These are phyloP conservation scores for Smittia sp. DNA, from an alignment of 2,888 invertebrate species.

Conservation along the genomic window DNA sequence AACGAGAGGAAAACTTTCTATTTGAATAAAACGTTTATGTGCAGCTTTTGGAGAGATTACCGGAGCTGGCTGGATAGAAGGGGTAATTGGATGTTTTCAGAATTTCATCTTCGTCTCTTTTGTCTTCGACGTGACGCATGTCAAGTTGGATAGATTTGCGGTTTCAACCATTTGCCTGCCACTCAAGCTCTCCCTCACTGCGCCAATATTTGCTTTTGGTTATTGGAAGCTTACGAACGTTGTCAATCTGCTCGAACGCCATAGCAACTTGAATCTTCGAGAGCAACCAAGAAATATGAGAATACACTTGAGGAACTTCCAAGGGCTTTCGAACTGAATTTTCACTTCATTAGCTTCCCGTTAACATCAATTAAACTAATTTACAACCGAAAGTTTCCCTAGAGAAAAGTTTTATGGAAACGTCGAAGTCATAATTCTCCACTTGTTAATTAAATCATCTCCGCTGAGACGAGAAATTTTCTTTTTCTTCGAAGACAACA, in stretches of 20 bases:
- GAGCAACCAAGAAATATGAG: not conserved
- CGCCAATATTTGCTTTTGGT: not conserved
- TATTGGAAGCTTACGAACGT: not conserved
- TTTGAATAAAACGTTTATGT: not conserved
- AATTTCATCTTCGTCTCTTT: not conserved
- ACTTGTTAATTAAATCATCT: not conserved
- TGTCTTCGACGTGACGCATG: not conserved
- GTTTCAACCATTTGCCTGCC: not conserved
- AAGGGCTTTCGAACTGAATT: not conserved
- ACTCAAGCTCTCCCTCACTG: not conserved
- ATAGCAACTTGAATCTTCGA: not conserved
- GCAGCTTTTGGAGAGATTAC: not conserved
- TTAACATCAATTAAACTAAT: not conserved
- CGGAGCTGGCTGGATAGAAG: not conserved
- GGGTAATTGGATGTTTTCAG: not conserved
- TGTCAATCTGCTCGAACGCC: not conserved
- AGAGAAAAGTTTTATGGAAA: not conserved
- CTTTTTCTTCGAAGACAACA: no score
- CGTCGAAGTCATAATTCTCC: not conserved
- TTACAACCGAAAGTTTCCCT: not conserved
- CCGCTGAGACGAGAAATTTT: not conserved
- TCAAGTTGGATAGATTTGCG: not conserved
- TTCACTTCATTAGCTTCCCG: not conserved
- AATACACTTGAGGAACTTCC: not conserved
- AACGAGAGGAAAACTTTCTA: not conserved